Evolutionary conservation across 2,888 invertebrate genomes (phyloP), one percentile per base, ranked within the genome.

Genomic region (Hydrotaea diabolus): DNA sequence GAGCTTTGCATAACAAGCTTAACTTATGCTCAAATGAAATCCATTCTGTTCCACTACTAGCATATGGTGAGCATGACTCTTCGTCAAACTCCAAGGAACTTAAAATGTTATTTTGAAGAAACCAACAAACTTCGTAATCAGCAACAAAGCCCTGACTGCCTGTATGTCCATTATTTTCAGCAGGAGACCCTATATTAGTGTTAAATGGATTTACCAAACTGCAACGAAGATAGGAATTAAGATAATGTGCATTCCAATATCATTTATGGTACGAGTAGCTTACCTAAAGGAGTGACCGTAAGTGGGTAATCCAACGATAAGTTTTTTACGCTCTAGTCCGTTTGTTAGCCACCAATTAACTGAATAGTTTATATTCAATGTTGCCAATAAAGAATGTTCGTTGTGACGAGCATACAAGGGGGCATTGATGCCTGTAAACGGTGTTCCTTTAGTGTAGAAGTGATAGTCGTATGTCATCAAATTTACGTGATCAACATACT

Each of bases 391-490:
- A 0, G 94, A 94, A 53, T 93, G 93, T 87, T 97, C 96, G 0
- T 92, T 92, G 9, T 92, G 88, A 7, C 94, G 93, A 0, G 94
- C 92, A 90, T 94, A 96, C 2, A 98, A 92, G 0, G 98, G 98
- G 0, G 98, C 94, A 92, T 98, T 98, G 15, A 97, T 93, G 0
- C 94, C 96, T 19, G 98, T 98, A 87, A 97, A 95, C 0, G 98
- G 98, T 0, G 96, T 95, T 84, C 94, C 94, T 90, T 94, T 94
- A 4, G 95, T 94, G 89, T 94, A 98, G 89, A 95, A 96, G 91
- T 98, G 97, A 89, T 95, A 98, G 91, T 98, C 98, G 90, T 98
- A 98, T 0, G 96, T 94, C 98, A 98, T 98, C n/a, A 98, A 90
- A 91, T 97, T 97, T 0, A 97, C 94, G 93, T 95, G 97, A 91